These are phyloP conservation scores for Ictidomys tridecemlineatus DNA, from an alignment of 2,113 vertebrate species.

Conservation along the genomic window DNA sequence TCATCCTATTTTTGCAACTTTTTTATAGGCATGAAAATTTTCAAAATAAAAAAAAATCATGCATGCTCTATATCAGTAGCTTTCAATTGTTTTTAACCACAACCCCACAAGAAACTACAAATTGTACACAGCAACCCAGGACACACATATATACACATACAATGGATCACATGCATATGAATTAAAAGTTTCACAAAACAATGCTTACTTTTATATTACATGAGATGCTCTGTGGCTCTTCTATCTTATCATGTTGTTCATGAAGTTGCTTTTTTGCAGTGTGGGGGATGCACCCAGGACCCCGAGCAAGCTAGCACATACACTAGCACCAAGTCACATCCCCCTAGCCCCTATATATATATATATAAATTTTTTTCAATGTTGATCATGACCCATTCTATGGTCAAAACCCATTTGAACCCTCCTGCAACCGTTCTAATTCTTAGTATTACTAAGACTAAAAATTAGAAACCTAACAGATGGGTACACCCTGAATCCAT, in stretches of 20 bases:
- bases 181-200: slow-evolving; percentile 57
- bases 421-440: slow-evolving; percentile 62
- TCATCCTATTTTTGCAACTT: slow-evolving; percentile 36
- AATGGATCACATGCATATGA: slow-evolving; percentile 54
- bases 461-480: slow-evolving; percentile 69
- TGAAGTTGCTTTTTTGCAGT: neutral
- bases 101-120: slow-evolving; percentile 50
- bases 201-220: neutral
- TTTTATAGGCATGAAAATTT: slow-evolving; percentile 24
- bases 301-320: neutral
- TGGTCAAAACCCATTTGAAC: neutral
- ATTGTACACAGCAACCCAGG: slow-evolving; percentile 23
- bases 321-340: neutral
- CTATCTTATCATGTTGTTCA: neutral
- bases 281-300: no score
- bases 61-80: neutral
- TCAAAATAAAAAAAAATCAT: slow-evolving; percentile 30
- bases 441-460: slow-evolving; percentile 39
- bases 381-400: neutral
- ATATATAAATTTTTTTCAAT: neutral
- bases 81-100: slow-evolving; percentile 49
- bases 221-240: slow-evolving; percentile 15
- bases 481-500: slow-evolving; percentile 76
- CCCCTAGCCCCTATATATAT: neutral
- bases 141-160: neutral